Percentiles rank a stretch among this genome's conserved stretches.
Evolutionary conservation across 2,888 invertebrate genomes (phyloP).

Genomic region (Willowsia nigromaculata): DNA sequence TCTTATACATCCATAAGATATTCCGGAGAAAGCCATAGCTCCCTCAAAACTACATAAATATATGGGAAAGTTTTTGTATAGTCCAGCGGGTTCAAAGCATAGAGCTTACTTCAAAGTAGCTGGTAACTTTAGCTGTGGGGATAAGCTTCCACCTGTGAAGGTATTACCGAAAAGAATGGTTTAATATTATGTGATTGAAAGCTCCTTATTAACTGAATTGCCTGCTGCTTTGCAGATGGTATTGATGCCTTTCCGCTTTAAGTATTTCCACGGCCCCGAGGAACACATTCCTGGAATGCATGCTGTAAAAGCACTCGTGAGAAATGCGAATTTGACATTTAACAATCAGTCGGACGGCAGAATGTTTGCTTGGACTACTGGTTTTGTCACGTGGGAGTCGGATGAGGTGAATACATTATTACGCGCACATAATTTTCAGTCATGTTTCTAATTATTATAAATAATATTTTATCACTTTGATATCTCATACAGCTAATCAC

Average conservation of each 20-base stretch:
- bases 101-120: constrained; percentile 84
- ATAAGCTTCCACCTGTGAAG: constrained; percentile 83
- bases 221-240: constrained; percentile 81
- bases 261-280: constrained; percentile 82
- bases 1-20: constrained; percentile 75
- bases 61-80: constrained; percentile 86
- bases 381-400: constrained; percentile 88
- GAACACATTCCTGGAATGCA: constrained; percentile 87
- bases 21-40: constrained; percentile 80
- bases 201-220: background rate
- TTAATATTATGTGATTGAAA: background rate
- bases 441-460: too few species aligned
- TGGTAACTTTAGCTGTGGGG: constrained; percentile 84
- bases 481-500: constrained; percentile 84
- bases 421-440: too few species aligned
- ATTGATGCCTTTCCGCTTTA: constrained; percentile 85
- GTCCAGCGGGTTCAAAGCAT: constrained; percentile 86
- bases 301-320: constrained; percentile 83
- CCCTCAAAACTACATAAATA: constrained; percentile 84
- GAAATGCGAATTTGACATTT: constrained; percentile 83
- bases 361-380: constrained; percentile 87
- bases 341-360: constrained; percentile 82
- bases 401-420: constrained; percentile 85
- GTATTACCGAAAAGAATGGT: constrained; percentile 79
- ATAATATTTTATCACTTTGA: background rate